phyloP scores from a whole-genome alignment of 2,797 vertebrate species.

The Gymnothorax reevesii region DNA sequence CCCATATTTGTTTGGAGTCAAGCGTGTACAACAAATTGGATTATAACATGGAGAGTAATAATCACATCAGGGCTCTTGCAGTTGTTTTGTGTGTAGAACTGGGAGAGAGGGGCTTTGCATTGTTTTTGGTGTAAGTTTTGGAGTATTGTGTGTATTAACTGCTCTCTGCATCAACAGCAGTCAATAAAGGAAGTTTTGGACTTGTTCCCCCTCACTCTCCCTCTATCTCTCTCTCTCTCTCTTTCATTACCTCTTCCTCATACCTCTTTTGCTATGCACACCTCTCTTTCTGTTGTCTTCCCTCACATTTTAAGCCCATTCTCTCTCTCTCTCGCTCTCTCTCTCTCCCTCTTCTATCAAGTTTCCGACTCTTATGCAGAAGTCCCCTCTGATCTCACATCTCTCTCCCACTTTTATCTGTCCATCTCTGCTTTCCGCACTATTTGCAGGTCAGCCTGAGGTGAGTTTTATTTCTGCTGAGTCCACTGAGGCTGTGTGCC shows the following conservation, averaged over 20 bases:
- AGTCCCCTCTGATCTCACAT: slow-evolving; percentile 49
- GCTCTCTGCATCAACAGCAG: too few relatives aligned
- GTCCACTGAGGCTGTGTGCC: too few relatives aligned
- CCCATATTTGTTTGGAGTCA: too few relatives aligned
- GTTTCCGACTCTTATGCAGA: slow-evolving; percentile 53
- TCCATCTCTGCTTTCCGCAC: slow-evolving; percentile 16
- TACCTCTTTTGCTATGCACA: not conserved
- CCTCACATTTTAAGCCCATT: slow-evolving; percentile 39
- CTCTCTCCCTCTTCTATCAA: slow-evolving; percentile 44
- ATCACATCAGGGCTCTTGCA: too few relatives aligned
- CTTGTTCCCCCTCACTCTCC: slow-evolving; percentile 26
- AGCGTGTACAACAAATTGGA: too few relatives aligned
- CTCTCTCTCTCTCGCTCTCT: slow-evolving; percentile 24
- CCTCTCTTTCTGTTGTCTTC: slow-evolving; percentile 26
- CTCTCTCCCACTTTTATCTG: slow-evolving; percentile 39
- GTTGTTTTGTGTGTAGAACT: too few relatives aligned
- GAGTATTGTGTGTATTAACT: too few relatives aligned
- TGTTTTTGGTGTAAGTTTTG: too few relatives aligned
- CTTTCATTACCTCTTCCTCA: not conserved
- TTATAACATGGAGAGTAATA: too few relatives aligned
- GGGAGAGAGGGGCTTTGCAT: too few relatives aligned
- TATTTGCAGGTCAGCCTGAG: too few relatives aligned
- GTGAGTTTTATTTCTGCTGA: too few relatives aligned
- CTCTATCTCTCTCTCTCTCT: slow-evolving; percentile 43
- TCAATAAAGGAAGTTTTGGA: not conserved